phyloP scores from a whole-genome alignment of 2,113 vertebrate species.

The Macroglossus sobrinus region DNA sequence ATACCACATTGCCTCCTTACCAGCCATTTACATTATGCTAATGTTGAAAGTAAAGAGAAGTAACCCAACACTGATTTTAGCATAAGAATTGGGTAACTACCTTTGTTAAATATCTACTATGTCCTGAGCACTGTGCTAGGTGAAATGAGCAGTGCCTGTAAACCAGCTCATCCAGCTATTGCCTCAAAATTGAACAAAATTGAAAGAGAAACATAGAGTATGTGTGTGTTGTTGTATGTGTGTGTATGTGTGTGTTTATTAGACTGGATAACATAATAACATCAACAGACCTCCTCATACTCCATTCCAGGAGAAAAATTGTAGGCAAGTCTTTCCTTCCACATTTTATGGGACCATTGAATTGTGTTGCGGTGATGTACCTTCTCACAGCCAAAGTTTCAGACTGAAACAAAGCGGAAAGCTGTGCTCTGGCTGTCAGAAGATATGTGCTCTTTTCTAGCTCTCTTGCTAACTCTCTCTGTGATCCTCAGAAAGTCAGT shows the following conservation, averaged over 20 bases:
- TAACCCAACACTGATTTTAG: neutral
- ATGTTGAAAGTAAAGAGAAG: neutral
- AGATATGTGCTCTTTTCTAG: neutral
- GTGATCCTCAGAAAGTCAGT: neutral
- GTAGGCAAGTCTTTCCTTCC: neutral
- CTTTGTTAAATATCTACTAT: neutral
- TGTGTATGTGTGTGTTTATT: neutral
- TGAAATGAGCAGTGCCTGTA: neutral
- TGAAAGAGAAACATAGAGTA: too few species aligned
- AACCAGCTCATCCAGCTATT: neutral
- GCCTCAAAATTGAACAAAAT: neutral
- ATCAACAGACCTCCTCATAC: neutral
- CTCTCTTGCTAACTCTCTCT: neutral
- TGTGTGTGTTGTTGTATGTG: too few species aligned
- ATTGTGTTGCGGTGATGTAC: neutral
- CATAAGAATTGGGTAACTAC: neutral
- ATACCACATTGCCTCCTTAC: neutral
- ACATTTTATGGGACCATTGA: neutral
- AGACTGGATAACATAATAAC: neutral
- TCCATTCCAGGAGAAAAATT: neutral
- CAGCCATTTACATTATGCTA: neutral
- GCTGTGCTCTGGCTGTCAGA: neutral
- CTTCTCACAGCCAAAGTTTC: neutral
- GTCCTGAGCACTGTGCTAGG: neutral
- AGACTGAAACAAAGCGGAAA: neutral